These are phyloP conservation scores for Sipha maydis DNA, from an alignment of 2,888 invertebrate genomes.

Conservation along the genomic window DNA sequence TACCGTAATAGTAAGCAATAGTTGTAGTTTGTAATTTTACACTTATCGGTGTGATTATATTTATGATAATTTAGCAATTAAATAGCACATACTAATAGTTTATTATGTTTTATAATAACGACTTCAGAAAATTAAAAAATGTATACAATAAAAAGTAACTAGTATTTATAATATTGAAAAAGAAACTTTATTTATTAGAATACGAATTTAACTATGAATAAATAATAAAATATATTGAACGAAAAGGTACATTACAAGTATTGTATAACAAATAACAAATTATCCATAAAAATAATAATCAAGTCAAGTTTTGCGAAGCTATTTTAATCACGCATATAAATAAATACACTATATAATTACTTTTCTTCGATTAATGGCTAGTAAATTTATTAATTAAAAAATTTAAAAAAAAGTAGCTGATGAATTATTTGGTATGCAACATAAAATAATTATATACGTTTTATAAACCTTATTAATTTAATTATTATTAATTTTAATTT, in stretches of 20 bases:
- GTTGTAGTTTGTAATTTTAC: conserved; percentile 14
- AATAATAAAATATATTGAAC: not conserved
- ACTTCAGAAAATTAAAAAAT: conserved; percentile 4
- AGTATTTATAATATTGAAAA: not conserved
- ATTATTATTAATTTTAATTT: not conserved
- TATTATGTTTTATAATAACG: conserved; percentile 3
- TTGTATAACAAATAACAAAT: not conserved
- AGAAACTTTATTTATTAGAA: not conserved
- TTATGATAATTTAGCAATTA: conserved; percentile 6
- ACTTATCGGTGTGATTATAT: conserved; percentile 22
- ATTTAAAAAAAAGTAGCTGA: too few species aligned
- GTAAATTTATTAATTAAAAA: not conserved
- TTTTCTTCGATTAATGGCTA: not conserved
- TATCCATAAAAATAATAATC: not conserved
- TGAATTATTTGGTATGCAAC: too few species aligned
- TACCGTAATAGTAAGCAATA: not conserved
- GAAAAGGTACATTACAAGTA: not conserved
- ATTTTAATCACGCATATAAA: not conserved
- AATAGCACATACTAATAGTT: not conserved
- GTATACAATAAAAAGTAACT: not conserved
- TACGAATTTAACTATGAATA: not conserved
- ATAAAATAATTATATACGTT: not conserved
- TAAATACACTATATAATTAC: not conserved
- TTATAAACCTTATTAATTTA: too few species aligned
- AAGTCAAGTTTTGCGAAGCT: not conserved